Base-by-base conservation (phyloP, 2,113 vertebrate species). In the Periophthalmodon schlosseri region DNA sequence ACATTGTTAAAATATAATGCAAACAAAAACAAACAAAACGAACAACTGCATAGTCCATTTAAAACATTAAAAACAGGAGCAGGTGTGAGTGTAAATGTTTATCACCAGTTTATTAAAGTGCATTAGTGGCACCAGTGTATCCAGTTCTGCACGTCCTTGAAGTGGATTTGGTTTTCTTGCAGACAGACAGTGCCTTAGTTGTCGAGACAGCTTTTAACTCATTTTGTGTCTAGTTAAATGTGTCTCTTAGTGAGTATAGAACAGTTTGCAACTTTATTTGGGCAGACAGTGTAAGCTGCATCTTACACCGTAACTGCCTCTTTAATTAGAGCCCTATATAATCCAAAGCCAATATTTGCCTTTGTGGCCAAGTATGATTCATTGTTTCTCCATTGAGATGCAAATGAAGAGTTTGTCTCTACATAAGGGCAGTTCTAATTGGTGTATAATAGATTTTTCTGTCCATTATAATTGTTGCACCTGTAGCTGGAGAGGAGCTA, bases 391-490 rank as follows among this genome's bases (percentile, higher is more conserved):
- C 18, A 18, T 6, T 44, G 23, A 44, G 52, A 60, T 69, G 46
- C 36, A 49, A 57, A 64, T 68, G 46, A 10, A 15, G 36, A 78
- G 61, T 50, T 65, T 21, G 44, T 69, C 69, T 73, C 24, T 63
- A 33, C 23, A 46, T 63, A 18, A 4, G 1, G 58, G 50, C 21
- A 18, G n/a, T n/a, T 47, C 20, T 77, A 44, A 83, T 68, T 24
- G 57, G 8, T 56, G 66, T 21, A 67, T 79, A 47, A 77, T 73
- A 77, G 12, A 68, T 61, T 76, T 76, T 78, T 70, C 21, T 61
- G 14, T 69, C 68, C 36, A 60, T 69, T 39, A 69, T 18, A 28
- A 28, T 44, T 72, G 79, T 68, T 73, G 14, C 57, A 76, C 67
- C 47, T 46, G 69, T 50, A 54, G 23, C 76, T 77, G 68, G 69